A percentile compares a stretch with the other conserved stretches of the same genome.
These are phyloP conservation scores for Brachyopa scutellaris DNA, from an alignment of 2,888 invertebrate genomes.

Conservation along the genomic window DNA sequence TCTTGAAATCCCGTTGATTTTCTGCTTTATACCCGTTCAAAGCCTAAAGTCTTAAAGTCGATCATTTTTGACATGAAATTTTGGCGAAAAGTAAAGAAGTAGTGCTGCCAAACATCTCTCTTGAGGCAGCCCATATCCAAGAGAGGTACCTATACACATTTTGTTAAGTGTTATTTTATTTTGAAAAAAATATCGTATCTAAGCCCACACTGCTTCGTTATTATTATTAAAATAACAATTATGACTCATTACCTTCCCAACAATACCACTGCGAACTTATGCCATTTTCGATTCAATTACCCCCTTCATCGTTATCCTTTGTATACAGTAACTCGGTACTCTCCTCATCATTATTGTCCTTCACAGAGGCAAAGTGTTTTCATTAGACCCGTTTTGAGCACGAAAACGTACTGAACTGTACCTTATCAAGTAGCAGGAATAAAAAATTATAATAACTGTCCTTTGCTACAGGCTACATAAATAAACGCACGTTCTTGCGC, in stretches of 20 bases:
- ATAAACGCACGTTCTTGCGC: slow-evolving; percentile 67
- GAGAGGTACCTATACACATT: too few species aligned
- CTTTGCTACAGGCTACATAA: slow-evolving; percentile 48
- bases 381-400: slow-evolving; percentile 34
- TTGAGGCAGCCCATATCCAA: too few species aligned
- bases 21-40: too few species aligned
- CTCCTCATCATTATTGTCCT: slow-evolving; percentile 16
- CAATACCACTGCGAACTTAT: slow-evolving; percentile 2
- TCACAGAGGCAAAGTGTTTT: slow-evolving; percentile 40
- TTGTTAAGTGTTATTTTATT: too few species aligned
- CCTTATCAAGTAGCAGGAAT: not conserved
- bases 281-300: slow-evolving; percentile 26
- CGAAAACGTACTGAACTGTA: slow-evolving; percentile 11
- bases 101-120: too few species aligned
- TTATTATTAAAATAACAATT: not conserved
- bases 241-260: slow-evolving; percentile 17
- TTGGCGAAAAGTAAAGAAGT: too few species aligned
- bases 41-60: too few species aligned
- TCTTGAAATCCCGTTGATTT: too few species aligned
- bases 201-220: too few species aligned
- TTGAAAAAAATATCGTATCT: too few species aligned
- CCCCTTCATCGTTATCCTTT: slow-evolving; percentile 32
- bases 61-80: too few species aligned
- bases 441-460: slow-evolving; percentile 39
- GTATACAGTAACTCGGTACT: not conserved